Evolutionary conservation across 2,888 invertebrate genomes (phyloP), one percentile per base, ranked within the genome.

Genomic region (Brenthis hecate): DNA sequence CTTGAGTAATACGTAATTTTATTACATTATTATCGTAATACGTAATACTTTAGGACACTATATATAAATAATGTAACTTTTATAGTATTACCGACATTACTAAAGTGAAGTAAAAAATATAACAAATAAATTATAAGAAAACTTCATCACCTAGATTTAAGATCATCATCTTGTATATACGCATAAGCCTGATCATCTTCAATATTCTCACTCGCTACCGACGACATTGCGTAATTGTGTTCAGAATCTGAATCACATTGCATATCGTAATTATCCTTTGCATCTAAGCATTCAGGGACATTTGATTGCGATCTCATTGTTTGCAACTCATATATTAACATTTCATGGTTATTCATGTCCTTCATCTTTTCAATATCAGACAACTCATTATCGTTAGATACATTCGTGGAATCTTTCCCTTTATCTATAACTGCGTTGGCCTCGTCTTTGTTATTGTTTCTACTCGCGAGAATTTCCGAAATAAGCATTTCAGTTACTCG

Each of bases 241-340:
- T 91, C 91, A 1, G 88, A 88, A 69, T 90, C 89, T 11, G 91
- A 91, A 75, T 91, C 92, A 72, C 87, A 89, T 64, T 82, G 83
- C 69, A 76, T 77, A 11, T 75, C 75, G 72, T 85, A 86, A 68
- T 74, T 81, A 57, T 88, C 87, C 53, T 73, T 72, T 16, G 79
- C 74, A 14, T 86, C 86, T 63, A 85, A 72, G 58, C 68, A 73
- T 47, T 88, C 87, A 6, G 88, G 86, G 70, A 92, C 86, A 73
- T 87, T 87, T 0, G 89, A 85, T 73, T 89, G 88, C 61, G 92
- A 92, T 69, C 94, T 93, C 96, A 96, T 96, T 66, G 93, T 94
- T 77, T 95, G 94, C 83, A 96, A 81, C 81, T 96, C 96, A 72
- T 95, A 94, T 78, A 96, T 96, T 77, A 96, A 91, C 86, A 95